These are phyloP conservation scores for Idris sp. DNA, from an alignment of 1,140 invertebrate species.

Conservation along the genomic window DNA sequence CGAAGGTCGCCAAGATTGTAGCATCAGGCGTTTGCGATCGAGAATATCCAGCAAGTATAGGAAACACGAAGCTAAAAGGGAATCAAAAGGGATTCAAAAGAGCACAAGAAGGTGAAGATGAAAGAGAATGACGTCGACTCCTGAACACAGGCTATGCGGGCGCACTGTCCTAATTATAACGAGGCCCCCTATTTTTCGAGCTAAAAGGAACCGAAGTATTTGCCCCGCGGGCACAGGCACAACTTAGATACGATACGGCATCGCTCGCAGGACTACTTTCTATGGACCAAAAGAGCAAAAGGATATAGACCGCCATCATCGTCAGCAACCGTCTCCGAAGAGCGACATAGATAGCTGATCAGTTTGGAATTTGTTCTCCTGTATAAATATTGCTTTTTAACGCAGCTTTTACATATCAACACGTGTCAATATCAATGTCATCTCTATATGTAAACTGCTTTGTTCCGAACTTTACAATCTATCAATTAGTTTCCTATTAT, in stretches of 20 bases:
- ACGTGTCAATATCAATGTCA: neutral
- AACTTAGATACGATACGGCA: constrained; percentile 71
- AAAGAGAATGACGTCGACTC: constrained; percentile 67
- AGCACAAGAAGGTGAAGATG: constrained; percentile 59
- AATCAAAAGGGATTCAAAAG: constrained; percentile 61
- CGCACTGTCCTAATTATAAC: constrained; percentile 78
- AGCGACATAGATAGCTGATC: constrained; percentile 52
- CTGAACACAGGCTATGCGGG: constrained; percentile 73
- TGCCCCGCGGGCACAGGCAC: constrained; percentile 69
- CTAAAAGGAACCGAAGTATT: constrained; percentile 77
- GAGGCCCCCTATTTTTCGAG: constrained; percentile 71
- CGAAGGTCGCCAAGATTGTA: constrained; percentile 74
- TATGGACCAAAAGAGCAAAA: constrained; percentile 69
- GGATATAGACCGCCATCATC: constrained; percentile 70
- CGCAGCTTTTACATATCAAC: neutral
- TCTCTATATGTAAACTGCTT: too few species aligned
- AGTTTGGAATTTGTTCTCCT: constrained; percentile 27
- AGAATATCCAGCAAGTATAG: constrained; percentile 51
- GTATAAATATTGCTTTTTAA: constrained; percentile 33
- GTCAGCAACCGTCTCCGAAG: constrained; percentile 42
- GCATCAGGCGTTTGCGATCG: constrained; percentile 65
- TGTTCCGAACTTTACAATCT: too few species aligned
- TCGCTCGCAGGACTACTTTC: constrained; percentile 68
- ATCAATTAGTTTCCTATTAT: too few species aligned
- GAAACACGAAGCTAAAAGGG: constrained; percentile 55